Evolutionary conservation across 2,888 invertebrate species (phyloP).

Genomic region (Dione juno): DNA sequence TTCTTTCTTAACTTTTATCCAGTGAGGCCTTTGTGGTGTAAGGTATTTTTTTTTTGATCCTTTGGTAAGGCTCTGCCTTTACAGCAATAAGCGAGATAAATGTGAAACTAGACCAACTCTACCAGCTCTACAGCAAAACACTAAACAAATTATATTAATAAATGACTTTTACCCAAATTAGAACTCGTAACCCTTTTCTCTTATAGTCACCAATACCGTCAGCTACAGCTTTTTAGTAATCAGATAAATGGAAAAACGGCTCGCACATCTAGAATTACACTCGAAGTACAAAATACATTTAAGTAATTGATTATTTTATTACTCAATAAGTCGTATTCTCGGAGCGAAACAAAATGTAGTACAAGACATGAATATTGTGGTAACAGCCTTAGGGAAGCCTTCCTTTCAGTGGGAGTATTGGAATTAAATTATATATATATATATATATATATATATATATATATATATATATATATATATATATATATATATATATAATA

Average conservation of each 20-base stretch:
- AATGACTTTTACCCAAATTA: background rate
- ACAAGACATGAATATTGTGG: constrained; percentile 11
- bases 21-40: too few relatives aligned
- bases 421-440: too few relatives aligned
- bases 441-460: too few relatives aligned
- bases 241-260: background rate
- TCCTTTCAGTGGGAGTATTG: background rate
- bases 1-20: too few relatives aligned
- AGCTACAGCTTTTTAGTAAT: background rate
- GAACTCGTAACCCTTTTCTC: background rate
- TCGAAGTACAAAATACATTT: constrained; percentile 3
- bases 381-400: constrained; percentile 3
- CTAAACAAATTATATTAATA: background rate
- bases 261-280: background rate
- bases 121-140: too few relatives aligned
- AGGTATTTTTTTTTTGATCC: too few relatives aligned
- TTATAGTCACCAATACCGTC: background rate
- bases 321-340: constrained; percentile 17
- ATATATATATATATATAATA: too few relatives aligned
- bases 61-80: too few relatives aligned
- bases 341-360: constrained; percentile 11
- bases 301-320: constrained; percentile 26
- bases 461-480: too few relatives aligned
- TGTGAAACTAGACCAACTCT: too few relatives aligned
- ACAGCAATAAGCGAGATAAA: too few relatives aligned